These are phyloP conservation scores for Alloplasta piceator DNA, from an alignment of 2,888 invertebrate species.

Conservation along the genomic window DNA sequence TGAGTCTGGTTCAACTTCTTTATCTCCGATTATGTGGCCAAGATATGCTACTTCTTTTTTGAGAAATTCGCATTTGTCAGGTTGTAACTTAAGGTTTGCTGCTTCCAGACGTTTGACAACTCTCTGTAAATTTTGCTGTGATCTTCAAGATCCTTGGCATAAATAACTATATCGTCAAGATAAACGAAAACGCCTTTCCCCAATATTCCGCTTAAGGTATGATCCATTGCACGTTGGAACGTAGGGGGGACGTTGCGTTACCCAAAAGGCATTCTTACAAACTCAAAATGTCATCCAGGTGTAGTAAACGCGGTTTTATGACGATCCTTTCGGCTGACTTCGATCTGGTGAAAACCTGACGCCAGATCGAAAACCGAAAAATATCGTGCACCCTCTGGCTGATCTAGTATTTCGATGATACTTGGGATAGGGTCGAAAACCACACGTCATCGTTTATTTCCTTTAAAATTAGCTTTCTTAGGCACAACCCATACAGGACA, in stretches of 20 bases:
- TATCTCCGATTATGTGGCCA: slow-evolving; percentile 39
- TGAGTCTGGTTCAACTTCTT: slow-evolving; percentile 34
- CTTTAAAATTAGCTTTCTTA: too few species aligned
- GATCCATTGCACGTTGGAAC: slow-evolving; percentile 76
- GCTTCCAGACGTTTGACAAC: too few species aligned
- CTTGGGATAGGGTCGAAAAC: slow-evolving; percentile 64
- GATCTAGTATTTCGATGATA: too few species aligned
- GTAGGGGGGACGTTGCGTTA: slow-evolving; percentile 75
- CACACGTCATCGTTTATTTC: slow-evolving; percentile 59
- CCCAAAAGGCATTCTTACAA: slow-evolving; percentile 73
- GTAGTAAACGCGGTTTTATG: slow-evolving; percentile 70
- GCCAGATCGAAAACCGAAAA: slow-evolving; percentile 72
- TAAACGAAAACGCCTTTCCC: too few species aligned
- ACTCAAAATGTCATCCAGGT: slow-evolving; percentile 69
- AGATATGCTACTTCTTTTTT: slow-evolving; percentile 38
- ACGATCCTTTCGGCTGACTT: slow-evolving; percentile 60
- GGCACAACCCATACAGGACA: too few species aligned
- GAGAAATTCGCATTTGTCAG: slow-evolving; percentile 49
- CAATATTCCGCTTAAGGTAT: too few species aligned
- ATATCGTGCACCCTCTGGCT: too few species aligned
- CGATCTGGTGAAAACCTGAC: slow-evolving; percentile 72
- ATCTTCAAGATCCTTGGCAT: too few species aligned
- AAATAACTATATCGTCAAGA: slow-evolving; percentile 24
- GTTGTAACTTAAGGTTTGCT: slow-evolving; percentile 26
- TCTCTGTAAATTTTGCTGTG: too few species aligned